Conservation (phyloP, 2,888 invertebrate species). For the Netelia fuscicornis region DNA sequence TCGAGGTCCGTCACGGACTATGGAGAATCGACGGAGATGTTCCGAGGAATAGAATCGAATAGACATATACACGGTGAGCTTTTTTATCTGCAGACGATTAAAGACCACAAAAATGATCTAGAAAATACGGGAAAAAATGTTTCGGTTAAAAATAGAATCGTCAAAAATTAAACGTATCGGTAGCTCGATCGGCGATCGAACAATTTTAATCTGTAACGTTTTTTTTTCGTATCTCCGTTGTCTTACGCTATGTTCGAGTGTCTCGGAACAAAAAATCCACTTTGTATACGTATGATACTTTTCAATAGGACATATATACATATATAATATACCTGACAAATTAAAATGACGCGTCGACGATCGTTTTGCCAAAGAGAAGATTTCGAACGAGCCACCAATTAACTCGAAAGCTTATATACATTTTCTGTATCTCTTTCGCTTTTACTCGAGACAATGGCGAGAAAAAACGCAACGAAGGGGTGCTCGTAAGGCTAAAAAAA, state of each 20-base stretch:
- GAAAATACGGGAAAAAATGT: no score
- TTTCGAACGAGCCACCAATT: constrained; percentile 61
- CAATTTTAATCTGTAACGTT: no score
- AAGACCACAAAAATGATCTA: no score
- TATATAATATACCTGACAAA: constrained; percentile 68
- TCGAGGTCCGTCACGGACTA: constrained; percentile 61
- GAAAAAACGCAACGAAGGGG: constrained; percentile 26
- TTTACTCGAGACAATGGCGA: constrained; percentile 57
- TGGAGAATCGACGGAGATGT: constrained; percentile 50
- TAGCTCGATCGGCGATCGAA: no score
- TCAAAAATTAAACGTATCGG: no score
- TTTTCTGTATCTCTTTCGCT: not conserved
- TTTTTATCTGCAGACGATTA: no score
- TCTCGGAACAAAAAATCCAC: no score
- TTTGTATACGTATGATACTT: no score
- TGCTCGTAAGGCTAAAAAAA: not conserved
- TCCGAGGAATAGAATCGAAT: constrained; percentile 54
- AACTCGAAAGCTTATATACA: constrained; percentile 54
- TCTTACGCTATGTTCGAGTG: no score
- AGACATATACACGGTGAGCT: not conserved
- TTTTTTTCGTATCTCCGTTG: no score
- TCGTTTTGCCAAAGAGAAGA: constrained; percentile 62
- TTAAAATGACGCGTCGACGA: constrained; percentile 70
- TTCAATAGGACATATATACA: constrained; percentile 1
- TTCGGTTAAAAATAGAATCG: no score